Evolutionary conservation across 2,888 invertebrate species (phyloP), one percentile per base, ranked within the genome.

Genomic region (Chymomyza caudatula): DNA sequence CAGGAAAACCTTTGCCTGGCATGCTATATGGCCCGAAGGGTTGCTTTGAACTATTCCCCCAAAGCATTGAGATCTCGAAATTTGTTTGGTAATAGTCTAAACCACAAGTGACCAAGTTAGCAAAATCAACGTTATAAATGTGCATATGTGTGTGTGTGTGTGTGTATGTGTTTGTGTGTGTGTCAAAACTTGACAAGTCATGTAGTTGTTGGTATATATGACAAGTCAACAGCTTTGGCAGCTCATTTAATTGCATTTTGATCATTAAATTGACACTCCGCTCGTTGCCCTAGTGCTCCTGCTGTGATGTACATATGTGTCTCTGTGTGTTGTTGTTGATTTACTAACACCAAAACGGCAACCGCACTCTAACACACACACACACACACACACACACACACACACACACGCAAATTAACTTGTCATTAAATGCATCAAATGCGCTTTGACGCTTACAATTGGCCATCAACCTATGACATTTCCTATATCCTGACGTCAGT

Each of bases 191-290:
- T n/a, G n/a, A n/a, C n/a, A n/a, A n/a, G n/a, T n/a, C n/a, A n/a
- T n/a, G 29, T 37, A 11, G 29, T 11, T 37, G 29, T 37, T 37
- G 29, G 0, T 11, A 37, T 29, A 19, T 23, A 11, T 22, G 15
- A 19, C 63, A 58, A 68, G 71, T 71, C 61, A 67, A 68, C 55
- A 69, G 61, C 66, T 67, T 57, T 68, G 72, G 72, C 72, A 76
- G 69, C 72, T 75, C 76, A 76, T 78, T 76, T 69, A 78, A 76
- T 77, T 76, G 70, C 67, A 77, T 70, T 73, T 71, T 69, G 67
- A 73, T 73, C 68, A 73, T 76, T 78, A 73, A 73, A 78, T 75
- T 76, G 67, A 69, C 79, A 69, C 66, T 63, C 68, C 56, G 8
- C 11, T 11, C 11, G 29, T 11, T 13, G 29, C 29, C 29, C 11